Conservation (phyloP, 1,140 invertebrate species). For the Hyphantria cunea region DNA sequence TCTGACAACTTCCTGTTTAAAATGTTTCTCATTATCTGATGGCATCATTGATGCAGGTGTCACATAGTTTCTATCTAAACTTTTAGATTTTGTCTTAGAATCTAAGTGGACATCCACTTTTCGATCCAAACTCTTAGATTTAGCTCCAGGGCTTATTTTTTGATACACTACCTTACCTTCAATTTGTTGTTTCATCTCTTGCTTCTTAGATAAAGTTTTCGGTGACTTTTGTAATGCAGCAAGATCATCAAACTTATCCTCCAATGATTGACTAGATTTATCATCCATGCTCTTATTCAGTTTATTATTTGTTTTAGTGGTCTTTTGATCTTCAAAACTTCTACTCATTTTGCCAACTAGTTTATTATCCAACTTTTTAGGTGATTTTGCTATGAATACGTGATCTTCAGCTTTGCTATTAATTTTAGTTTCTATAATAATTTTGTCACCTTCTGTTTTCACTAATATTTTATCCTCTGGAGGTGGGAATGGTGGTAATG, state of each 20-base stretch:
- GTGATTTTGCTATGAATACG: constrained; percentile 87
- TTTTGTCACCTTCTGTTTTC: constrained; percentile 84
- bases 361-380: constrained; percentile 86
- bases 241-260: constrained; percentile 83
- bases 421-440: constrained; percentile 85
- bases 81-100: constrained; percentile 84
- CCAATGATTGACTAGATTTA: constrained; percentile 82
- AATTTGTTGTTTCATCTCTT: constrained; percentile 84
- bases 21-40: constrained; percentile 58
- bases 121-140: constrained; percentile 83
- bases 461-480: constrained; percentile 86
- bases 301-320: constrained; percentile 78
- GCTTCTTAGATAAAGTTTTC: constrained; percentile 83
- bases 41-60: constrained; percentile 58
- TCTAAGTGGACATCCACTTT: constrained; percentile 76
- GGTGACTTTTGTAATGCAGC: constrained; percentile 82
- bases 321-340: constrained; percentile 85
- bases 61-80: constrained; percentile 82
- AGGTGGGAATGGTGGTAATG: constrained; percentile 85
- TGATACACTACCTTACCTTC: constrained; percentile 83
- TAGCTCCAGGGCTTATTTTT: constrained; percentile 77
- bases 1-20: constrained; percentile 79
- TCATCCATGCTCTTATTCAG: constrained; percentile 84
- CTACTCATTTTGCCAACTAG: constrained; percentile 85
- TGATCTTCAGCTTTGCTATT: constrained; percentile 84